Percentiles rank a stretch among this genome's conserved stretches.
These are phyloP conservation scores for Nematostella vectensis DNA, from an alignment of 92 coral and sea anemone genomes.

Conservation along the genomic window DNA sequence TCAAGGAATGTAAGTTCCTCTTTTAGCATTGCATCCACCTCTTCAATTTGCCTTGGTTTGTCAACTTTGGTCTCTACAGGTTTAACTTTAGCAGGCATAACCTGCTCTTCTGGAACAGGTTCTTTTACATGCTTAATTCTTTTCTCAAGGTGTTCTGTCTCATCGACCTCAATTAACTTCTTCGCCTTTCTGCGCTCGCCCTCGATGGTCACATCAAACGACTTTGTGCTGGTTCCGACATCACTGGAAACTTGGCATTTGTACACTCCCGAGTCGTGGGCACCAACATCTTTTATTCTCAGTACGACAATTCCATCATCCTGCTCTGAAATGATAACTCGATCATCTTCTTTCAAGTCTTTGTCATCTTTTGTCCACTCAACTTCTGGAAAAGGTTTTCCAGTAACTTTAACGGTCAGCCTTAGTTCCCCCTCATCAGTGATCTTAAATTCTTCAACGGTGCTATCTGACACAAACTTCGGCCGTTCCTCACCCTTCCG, in stretches of 20 bases:
- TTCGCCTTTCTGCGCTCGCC: no score
- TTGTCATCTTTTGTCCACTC: conserved; percentile 74
- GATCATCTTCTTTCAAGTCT: conserved; percentile 32
- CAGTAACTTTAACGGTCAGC: conserved; percentile 55
- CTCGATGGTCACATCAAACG: conserved; percentile 68
- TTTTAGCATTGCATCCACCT: conserved; percentile 52
- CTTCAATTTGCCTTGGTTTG: conserved; percentile 41
- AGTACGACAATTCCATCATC: conserved; percentile 59
- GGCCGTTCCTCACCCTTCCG: conserved; percentile 11
- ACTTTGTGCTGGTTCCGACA: conserved; percentile 49
- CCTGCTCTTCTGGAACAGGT: conserved; percentile 13
- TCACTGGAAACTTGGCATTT: conserved; percentile 62
- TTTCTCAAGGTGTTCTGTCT: no score
- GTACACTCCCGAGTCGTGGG: conserved; percentile 63
- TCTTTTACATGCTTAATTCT: not conserved
- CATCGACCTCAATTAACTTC: no score
- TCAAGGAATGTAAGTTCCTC: conserved; percentile 22
- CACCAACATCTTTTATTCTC: conserved; percentile 57
- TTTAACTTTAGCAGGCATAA: conserved; percentile 36
- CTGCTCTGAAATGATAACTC: conserved; percentile 28
- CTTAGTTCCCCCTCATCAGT: conserved; percentile 62
- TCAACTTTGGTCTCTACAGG: not conserved
- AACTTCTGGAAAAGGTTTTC: conserved; percentile 64
- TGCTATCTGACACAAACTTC: conserved; percentile 21
- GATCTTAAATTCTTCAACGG: conserved; percentile 29